Percentiles rank a stretch among this genome's conserved stretches.
phyloP scores from a whole-genome alignment of 64 coral and sea anemone species.

The Acropora yongei region DNA sequence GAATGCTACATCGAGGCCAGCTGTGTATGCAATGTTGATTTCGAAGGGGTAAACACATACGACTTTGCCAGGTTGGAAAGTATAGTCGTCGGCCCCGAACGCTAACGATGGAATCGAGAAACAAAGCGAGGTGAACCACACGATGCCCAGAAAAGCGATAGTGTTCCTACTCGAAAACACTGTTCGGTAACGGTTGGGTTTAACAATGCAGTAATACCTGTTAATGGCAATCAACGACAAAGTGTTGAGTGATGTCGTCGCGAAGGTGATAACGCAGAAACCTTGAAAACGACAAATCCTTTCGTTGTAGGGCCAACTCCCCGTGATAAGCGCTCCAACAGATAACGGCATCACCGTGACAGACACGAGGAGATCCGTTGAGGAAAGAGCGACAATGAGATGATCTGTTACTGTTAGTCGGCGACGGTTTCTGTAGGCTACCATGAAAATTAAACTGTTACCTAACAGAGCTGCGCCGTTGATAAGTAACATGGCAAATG shows the following conservation, averaged over 20 bases:
- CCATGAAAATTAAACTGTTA: constrained; percentile 64
- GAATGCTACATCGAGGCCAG: constrained; percentile 28
- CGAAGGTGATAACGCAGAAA: constrained; percentile 71
- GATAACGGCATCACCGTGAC: constrained; percentile 68
- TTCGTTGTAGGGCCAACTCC: constrained; percentile 59
- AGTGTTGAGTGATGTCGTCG: constrained; percentile 66
- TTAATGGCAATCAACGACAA: constrained; percentile 85
- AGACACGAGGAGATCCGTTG: constrained; percentile 67
- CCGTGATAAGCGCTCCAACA: constrained; percentile 41
- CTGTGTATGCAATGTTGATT: constrained; percentile 33
- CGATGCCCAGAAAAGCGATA: constrained; percentile 34
- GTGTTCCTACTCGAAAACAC: constrained; percentile 74
- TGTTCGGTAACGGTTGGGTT: constrained; percentile 72
- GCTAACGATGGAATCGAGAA: background rate
- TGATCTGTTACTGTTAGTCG: constrained; percentile 71
- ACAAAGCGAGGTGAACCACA: background rate
- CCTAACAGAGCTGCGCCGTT: constrained; percentile 69
- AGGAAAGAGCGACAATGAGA: constrained; percentile 69
- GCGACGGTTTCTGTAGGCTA: constrained; percentile 71
- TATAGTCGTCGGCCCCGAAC: background rate
- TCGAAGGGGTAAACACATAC: constrained; percentile 66
- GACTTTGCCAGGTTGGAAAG: constrained; percentile 41
- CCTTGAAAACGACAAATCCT: constrained; percentile 73
- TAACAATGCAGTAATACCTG: constrained; percentile 90
- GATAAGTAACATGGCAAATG: constrained; percentile 54